A percentile compares a stretch with the other conserved stretches of the same genome.
Evolutionary conservation across 2,888 invertebrate genomes (phyloP).

Genomic region (Melieria picta): DNA sequence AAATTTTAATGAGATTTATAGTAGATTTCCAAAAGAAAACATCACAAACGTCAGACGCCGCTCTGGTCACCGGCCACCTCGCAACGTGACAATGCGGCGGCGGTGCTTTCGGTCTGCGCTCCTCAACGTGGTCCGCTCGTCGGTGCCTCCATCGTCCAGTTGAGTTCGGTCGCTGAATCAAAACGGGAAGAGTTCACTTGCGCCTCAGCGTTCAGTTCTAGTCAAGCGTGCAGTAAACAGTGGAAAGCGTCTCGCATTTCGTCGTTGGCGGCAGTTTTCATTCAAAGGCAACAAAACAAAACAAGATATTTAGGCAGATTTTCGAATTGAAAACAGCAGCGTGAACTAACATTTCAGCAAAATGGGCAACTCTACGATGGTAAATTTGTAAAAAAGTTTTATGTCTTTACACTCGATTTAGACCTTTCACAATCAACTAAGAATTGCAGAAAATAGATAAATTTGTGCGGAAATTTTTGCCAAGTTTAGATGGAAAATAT

Average conservation of each 20-base stretch:
- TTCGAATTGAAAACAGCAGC: background rate
- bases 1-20: constrained; percentile 49
- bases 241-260: background rate
- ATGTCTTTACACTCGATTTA: too few species aligned
- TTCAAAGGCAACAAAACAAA: background rate
- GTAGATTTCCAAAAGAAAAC: constrained; percentile 56
- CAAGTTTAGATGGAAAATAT: too few species aligned
- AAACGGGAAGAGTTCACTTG: constrained; percentile 48
- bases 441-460: too few species aligned
- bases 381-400: constrained; percentile 36
- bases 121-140: constrained; percentile 44
- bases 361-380: constrained; percentile 54
- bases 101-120: constrained; percentile 23
- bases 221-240: background rate
- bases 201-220: constrained; percentile 6
- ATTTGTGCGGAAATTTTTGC: too few species aligned
- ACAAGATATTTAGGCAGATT: too few species aligned
- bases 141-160: constrained; percentile 54
- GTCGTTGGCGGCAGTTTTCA: background rate
- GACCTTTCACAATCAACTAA: too few species aligned
- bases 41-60: constrained; percentile 27
- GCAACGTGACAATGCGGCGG: background rate
- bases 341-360: constrained; percentile 28
- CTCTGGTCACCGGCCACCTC: constrained; percentile 4
- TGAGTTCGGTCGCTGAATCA: constrained; percentile 58